These are phyloP conservation scores for Acanthacorydalis orientalis DNA, from an alignment of 2,888 invertebrate genomes.

Conservation along the genomic window DNA sequence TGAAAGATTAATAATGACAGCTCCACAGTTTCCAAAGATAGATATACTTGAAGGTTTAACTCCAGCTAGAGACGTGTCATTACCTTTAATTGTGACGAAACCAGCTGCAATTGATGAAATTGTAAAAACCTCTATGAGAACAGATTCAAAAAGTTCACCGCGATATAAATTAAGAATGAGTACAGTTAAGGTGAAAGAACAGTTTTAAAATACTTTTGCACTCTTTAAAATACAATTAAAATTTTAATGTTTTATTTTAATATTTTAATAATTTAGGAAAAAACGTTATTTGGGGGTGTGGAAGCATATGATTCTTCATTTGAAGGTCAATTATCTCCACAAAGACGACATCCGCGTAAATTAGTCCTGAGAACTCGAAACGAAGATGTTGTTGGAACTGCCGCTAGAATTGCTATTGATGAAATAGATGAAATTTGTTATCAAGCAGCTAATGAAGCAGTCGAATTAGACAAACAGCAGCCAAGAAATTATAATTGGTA, in stretches of 20 bases:
- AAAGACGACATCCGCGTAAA: constrained; percentile 1
- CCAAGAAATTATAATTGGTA: no score
- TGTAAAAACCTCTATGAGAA: not conserved
- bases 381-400: no score
- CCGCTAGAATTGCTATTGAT: no score
- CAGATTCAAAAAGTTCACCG: not conserved
- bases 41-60: not conserved
- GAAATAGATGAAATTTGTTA: no score
- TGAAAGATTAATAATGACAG: not conserved
- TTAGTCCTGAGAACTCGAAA: no score
- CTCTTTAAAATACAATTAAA: not conserved
- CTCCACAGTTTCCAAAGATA: not conserved
- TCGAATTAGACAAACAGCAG: no score
- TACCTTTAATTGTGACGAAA: not conserved
- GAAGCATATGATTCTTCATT: constrained; percentile 59
- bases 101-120: not conserved
- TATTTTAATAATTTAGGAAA: constrained; percentile 23
- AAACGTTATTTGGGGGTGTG: constrained; percentile 72
- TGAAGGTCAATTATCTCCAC: constrained; percentile 25
- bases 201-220: not conserved
- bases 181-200: not conserved
- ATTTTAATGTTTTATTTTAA: no score
- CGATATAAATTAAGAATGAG: not conserved
- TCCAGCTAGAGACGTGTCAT: not conserved
- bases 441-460: no score